phyloP scores from a whole-genome alignment of 2,888 invertebrate species.

The Drosophila incognita region DNA sequence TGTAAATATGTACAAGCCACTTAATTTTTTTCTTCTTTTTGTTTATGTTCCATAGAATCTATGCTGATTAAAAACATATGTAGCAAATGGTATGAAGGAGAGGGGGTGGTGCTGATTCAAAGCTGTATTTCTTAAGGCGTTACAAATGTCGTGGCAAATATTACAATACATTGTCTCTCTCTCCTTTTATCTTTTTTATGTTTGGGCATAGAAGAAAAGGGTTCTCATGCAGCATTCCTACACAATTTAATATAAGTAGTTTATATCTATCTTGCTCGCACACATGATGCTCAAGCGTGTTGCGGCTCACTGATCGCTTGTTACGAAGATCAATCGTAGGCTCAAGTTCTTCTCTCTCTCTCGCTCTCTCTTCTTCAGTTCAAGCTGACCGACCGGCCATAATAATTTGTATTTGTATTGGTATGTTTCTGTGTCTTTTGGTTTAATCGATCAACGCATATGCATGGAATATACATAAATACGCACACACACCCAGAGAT shows the following conservation, averaged over 20 bases:
- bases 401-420: conserved; percentile 61
- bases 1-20: neutral
- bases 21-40: neutral
- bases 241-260: conserved; percentile 19
- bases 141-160: neutral
- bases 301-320: conserved; percentile 41
- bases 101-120: neutral
- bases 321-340: conserved; percentile 37
- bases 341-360: conserved; percentile 25
- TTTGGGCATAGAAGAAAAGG: conserved; percentile 5
- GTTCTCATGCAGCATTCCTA: conserved; percentile 46
- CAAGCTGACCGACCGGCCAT: conserved; percentile 40
- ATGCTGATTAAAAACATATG: neutral
- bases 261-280: conserved; percentile 9
- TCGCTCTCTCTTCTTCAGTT: conserved; percentile 13
- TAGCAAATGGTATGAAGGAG: neutral
- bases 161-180: neutral
- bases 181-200: neutral
- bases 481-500: neutral
- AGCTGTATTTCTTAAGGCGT: neutral
- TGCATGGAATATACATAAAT: conserved; percentile 41
- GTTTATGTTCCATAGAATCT: neutral
- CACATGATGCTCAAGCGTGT: conserved; percentile 2
- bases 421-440: conserved; percentile 47
- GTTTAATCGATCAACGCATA: conserved; percentile 76